phyloP scores from a whole-genome alignment of 2,113 vertebrate species.

The Corythaixoides concolor region DNA sequence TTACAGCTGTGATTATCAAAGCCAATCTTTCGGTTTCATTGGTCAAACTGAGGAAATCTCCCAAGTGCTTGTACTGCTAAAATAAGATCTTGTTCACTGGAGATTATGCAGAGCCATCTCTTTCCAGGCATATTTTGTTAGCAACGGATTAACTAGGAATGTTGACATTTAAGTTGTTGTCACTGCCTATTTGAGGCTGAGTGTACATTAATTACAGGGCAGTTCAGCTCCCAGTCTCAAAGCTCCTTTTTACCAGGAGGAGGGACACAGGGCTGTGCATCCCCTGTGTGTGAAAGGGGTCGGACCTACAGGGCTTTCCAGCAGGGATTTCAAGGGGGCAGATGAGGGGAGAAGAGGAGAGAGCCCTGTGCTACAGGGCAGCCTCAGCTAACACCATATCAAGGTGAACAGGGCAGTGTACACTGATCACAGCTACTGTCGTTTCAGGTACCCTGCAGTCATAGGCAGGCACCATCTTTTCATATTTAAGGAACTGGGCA shows the following conservation, averaged over 20 bases:
- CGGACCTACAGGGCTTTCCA: fast-evolving
- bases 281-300: fast-evolving
- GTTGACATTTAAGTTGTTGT: slow-evolving; percentile 66
- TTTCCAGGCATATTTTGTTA: slow-evolving; percentile 55
- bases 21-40: slow-evolving; percentile 3
- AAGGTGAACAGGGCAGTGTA: not conserved
- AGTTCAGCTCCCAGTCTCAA: not conserved
- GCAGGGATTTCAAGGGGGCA: not conserved
- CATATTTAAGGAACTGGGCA: not conserved
- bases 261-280: not conserved
- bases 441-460: not conserved
- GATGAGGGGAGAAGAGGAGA: not conserved
- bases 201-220: slow-evolving; percentile 42
- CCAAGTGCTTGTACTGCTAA: slow-evolving; percentile 30
- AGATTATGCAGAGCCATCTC: slow-evolving; percentile 30
- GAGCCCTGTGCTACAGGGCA: not conserved
- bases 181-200: slow-evolving; percentile 25
- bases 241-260: not conserved
- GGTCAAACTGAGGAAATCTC: slow-evolving; percentile 18
- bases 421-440: not conserved
- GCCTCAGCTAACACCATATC: not conserved
- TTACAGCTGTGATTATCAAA: slow-evolving; percentile 39
- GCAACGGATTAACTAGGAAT: slow-evolving; percentile 55
- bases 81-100: slow-evolving; percentile 39
- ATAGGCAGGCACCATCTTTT: not conserved